Evolutionary conservation across 2,113 vertebrate species (phyloP), one percentile per base, ranked within the genome.

Genomic region (Egretta garzetta): DNA sequence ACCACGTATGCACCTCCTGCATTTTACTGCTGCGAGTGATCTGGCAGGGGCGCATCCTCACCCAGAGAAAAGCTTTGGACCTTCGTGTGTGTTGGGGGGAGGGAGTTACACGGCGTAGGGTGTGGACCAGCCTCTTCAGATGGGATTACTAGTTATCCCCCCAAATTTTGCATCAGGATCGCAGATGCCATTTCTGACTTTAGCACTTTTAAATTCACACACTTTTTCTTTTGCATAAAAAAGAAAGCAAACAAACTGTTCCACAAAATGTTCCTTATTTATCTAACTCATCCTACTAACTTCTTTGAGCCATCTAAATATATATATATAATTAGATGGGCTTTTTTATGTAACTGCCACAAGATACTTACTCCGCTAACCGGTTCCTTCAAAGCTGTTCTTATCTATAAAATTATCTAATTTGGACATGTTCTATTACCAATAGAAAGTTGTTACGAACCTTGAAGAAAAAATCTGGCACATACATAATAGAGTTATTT

Each of bases 321-420:
- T 87, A 91, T 93, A 59, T 80, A 90, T 91, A 91, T 93, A 96
- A 96, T 96, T 91, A 94, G 87, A 80, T 79, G 77, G 88, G 94
- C 79, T 96, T 89, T 93, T 96, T 96, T 96, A 96, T 96, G 30
- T 91, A 96, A 90, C 93, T 68, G 60, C 92, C 89, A 94, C 72
- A 26, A 89, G 81, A 74, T 88, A 86, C 85, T 95, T 55, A 63
- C 13, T 90, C 73, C 5, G 9, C 89, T 96, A 82, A 55, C 88
- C 19, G 7, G 85, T 82, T 94, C 88, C 82, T 71, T 84, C 89
- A 76, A 59, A 94, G 91, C 96, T 85, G 53, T 64, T 94, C 91
- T 81, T 94, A 71, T 75, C 93, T 77, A 55, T 71, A 28, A 82
- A 93, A 94, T 59, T 50, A 73, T 94, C 90, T 85, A 60, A 92